These are phyloP conservation scores for Lepisosteus oculatus DNA, from an alignment of 2,113 vertebrate species.

Conservation along the genomic window DNA sequence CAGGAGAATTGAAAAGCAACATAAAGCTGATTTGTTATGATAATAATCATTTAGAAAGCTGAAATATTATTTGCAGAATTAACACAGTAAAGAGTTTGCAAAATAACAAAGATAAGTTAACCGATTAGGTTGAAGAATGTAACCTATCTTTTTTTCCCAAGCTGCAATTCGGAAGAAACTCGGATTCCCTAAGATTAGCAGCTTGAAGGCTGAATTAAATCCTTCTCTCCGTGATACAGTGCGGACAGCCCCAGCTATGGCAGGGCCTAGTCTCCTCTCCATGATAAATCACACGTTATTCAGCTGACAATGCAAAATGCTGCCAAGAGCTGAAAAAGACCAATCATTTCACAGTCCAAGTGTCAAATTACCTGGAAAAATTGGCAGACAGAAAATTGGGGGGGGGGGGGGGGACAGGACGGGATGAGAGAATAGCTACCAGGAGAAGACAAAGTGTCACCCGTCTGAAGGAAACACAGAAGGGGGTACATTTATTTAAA, in stretches of 20 bases:
- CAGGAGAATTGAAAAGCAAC: too few relatives aligned
- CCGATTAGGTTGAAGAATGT: too few relatives aligned
- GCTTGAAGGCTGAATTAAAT: slow-evolving; percentile 15
- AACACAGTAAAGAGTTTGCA: too few relatives aligned
- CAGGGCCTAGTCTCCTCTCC: slow-evolving; percentile 14
- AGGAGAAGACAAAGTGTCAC: background rate
- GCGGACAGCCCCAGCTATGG: background rate
- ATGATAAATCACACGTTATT: slow-evolving; percentile 43
- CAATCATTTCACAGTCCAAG: slow-evolving; percentile 30
- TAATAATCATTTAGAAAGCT: too few relatives aligned
- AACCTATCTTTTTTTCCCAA: too few relatives aligned
- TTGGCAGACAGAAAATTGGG: slow-evolving; percentile 20
- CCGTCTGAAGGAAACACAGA: background rate
- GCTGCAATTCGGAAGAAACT: too few relatives aligned
- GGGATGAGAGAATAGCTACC: background rate
- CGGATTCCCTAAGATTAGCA: slow-evolving; percentile 3
- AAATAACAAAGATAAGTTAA: too few relatives aligned
- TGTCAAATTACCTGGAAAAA: slow-evolving; percentile 37
- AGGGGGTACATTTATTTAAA: slow-evolving; percentile 12
- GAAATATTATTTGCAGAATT: too few relatives aligned
- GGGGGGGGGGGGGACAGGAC: background rate
- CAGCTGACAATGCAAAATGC: slow-evolving; percentile 45
- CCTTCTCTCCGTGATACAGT: background rate
- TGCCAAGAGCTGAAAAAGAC: slow-evolving; percentile 23
- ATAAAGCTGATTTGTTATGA: too few relatives aligned